Conservation (phyloP, 2,888 invertebrate genomes). For the Geotrupes spiniger region DNA sequence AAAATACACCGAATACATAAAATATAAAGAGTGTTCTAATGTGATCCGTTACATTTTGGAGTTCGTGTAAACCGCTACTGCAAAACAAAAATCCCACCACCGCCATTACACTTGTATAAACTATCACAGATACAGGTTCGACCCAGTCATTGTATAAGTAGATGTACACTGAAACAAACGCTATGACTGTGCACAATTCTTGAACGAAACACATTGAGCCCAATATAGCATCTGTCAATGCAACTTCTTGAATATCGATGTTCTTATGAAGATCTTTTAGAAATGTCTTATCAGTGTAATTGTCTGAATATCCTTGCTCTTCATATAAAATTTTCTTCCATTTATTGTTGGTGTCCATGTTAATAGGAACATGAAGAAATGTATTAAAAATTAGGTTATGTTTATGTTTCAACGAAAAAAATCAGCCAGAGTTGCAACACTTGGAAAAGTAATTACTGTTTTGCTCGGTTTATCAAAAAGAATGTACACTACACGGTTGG, state of each 20-base stretch:
- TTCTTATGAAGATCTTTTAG: conserved; percentile 82
- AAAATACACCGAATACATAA: conserved; percentile 79
- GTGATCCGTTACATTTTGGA: conserved; percentile 43
- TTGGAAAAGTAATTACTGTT: no score
- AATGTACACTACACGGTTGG: no score
- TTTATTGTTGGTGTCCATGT: conserved; percentile 42
- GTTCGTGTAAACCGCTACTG: conserved; percentile 38
- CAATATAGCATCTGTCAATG: conserved; percentile 64
- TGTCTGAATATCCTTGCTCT: conserved; percentile 83
- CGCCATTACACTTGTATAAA: conserved; percentile 56
- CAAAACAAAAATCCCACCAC: conserved; percentile 64
- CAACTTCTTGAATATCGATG: conserved; percentile 72
- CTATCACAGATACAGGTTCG: conserved; percentile 63
- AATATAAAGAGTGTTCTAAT: conserved; percentile 78
- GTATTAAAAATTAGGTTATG: no score
- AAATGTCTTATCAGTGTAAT: conserved; percentile 87
- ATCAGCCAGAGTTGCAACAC: no score
- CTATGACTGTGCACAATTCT: conserved; percentile 73
- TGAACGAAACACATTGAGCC: conserved; percentile 79
- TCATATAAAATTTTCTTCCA: conserved; percentile 92
- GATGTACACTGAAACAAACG: conserved; percentile 71
- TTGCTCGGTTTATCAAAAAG: no score
- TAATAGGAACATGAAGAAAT: no score
- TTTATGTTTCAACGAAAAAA: no score
- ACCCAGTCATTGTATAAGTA: conserved; percentile 69